Percentiles rank a stretch among this genome's conserved stretches.
Evolutionary conservation across 2,113 vertebrate genomes (phyloP).

Genomic region (Leptobrachium leishanense): DNA sequence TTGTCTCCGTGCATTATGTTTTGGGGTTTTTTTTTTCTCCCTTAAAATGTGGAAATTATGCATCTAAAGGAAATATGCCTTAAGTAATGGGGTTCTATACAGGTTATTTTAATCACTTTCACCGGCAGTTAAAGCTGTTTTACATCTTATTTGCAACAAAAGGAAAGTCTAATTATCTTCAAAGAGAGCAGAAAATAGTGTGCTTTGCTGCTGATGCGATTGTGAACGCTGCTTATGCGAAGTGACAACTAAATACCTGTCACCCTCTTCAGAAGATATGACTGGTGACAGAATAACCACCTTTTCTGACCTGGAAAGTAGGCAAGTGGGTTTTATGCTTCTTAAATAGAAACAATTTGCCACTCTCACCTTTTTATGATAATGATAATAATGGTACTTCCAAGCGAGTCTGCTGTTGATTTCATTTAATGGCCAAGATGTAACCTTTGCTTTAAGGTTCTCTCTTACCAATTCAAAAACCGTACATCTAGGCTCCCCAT

Average conservation of each 20-base stretch:
- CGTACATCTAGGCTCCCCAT: background rate
- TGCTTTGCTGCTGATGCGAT: conserved; percentile 84
- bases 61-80: conserved; percentile 85
- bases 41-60: conserved; percentile 85
- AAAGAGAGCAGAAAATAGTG: conserved; percentile 85
- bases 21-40: conserved; percentile 41
- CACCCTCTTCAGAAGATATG: conserved; percentile 79
- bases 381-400: conserved; percentile 48
- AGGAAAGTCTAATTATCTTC: conserved; percentile 92
- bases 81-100: conserved; percentile 91
- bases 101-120: conserved; percentile 96
- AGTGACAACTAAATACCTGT: conserved; percentile 88
- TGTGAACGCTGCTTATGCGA: conserved; percentile 86
- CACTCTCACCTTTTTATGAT: conserved; percentile 62
- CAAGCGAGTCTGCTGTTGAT: conserved; percentile 39
- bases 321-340: conserved; percentile 72
- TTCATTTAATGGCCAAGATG: conserved; percentile 39
- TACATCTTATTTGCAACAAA: conserved; percentile 90
- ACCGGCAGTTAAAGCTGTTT: conserved; percentile 91
- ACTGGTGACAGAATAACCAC: conserved; percentile 76
- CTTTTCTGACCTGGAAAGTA: conserved; percentile 77
- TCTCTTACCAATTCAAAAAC: conserved; percentile 30
- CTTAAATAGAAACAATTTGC: conserved; percentile 77
- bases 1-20: conserved; percentile 86
- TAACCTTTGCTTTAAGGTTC: conserved; percentile 36